Conservation (phyloP, 2,113 vertebrate species). For the Gobio gobio region DNA sequence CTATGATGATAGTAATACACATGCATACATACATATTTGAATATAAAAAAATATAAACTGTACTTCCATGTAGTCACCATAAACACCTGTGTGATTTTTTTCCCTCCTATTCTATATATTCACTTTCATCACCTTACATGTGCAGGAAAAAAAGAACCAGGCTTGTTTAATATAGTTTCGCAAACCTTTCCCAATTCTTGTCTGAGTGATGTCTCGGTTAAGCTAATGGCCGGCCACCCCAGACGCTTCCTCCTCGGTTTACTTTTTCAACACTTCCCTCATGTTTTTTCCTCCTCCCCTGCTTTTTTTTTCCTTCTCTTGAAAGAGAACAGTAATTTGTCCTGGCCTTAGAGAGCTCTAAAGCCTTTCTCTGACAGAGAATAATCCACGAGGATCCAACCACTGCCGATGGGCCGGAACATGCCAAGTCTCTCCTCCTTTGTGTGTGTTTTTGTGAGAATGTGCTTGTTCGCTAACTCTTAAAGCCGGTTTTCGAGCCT, state of each 20-base stretch:
- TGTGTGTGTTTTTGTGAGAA: constrained; percentile 48
- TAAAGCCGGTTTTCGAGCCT: constrained; percentile 32
- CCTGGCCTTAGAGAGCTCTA: constrained; percentile 45
- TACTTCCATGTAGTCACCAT: not conserved
- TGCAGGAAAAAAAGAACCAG: not conserved
- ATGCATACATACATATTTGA: too few relatives aligned
- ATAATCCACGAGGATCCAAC: constrained; percentile 55
- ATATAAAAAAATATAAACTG: not conserved
- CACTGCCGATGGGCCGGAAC: constrained; percentile 52
- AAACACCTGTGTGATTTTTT: not conserved
- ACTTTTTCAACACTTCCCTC: constrained; percentile 38
- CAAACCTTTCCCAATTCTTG: not conserved
- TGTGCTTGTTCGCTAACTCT: constrained; percentile 43
- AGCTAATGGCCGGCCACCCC: constrained; percentile 11
- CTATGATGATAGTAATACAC: too few relatives aligned
- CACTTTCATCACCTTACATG: not conserved
- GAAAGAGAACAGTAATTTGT: constrained; percentile 56
- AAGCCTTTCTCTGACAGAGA: constrained; percentile 55
- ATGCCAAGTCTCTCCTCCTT: constrained; percentile 45
- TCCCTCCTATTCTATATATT: not conserved
- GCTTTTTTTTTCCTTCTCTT: constrained; percentile 37
- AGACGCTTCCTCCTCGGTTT: constrained; percentile 43
- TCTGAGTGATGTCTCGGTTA: constrained; percentile 11
- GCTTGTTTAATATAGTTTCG: not conserved
- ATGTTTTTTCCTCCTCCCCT: constrained; percentile 12